A percentile compares a stretch with the other conserved stretches of the same genome.
phyloP scores from a whole-genome alignment of 2,797 vertebrate genomes.

The Nothura maculosa region DNA sequence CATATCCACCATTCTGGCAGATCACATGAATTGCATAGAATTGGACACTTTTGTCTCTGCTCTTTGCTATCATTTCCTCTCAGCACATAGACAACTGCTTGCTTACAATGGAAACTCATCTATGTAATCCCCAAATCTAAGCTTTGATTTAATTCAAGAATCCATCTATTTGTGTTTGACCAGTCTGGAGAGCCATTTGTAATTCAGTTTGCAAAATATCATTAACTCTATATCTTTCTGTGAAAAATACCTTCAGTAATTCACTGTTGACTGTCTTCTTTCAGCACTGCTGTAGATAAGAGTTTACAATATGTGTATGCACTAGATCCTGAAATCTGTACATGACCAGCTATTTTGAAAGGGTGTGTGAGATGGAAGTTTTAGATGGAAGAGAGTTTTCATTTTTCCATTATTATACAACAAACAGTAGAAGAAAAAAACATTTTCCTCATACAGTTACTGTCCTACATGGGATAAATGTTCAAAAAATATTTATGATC shows the following conservation, averaged over 20 bases:
- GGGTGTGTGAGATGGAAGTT: background rate
- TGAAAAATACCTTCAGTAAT: background rate
- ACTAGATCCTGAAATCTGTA: background rate
- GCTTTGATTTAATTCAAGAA: background rate
- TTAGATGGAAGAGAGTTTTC: background rate
- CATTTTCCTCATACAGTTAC: background rate
- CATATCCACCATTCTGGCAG: rapidly evolving
- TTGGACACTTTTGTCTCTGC: background rate
- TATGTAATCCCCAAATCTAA: background rate
- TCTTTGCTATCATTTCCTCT: background rate
- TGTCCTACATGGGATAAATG: background rate
- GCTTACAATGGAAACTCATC: background rate
- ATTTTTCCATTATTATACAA: background rate
- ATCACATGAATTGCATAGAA: background rate
- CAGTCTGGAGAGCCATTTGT: background rate
- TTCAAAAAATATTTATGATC: background rate
- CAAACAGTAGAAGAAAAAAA: background rate
- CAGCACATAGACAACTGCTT: rapidly evolving
- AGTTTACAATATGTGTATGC: rapidly evolving
- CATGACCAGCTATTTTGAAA: background rate
- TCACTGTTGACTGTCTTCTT: background rate
- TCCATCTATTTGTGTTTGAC: background rate
- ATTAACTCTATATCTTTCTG: background rate
- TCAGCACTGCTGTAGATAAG: background rate
- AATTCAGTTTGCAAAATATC: background rate